These are phyloP conservation scores for Podilymbus podiceps DNA, from an alignment of 2,113 vertebrate genomes.

Conservation along the genomic window DNA sequence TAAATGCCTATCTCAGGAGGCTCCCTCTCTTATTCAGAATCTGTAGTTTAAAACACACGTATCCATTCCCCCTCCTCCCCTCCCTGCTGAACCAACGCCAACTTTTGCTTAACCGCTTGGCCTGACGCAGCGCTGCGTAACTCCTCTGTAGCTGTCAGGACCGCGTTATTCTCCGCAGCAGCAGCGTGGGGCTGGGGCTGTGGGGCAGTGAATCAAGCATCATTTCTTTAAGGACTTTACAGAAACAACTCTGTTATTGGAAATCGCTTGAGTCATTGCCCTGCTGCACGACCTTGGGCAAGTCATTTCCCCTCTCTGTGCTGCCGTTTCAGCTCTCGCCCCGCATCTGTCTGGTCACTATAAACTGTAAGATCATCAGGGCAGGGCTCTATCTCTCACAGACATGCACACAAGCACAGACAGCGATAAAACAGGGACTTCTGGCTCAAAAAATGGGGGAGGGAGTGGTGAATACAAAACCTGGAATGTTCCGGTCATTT, in stretches of 20 bases:
- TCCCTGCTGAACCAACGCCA: neutral
- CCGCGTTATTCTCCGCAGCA: neutral
- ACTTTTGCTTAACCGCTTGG: neutral
- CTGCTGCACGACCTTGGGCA: neutral
- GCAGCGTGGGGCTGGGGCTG: neutral
- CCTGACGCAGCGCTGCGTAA: neutral
- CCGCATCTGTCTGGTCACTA: neutral
- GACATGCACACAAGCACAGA: neutral
- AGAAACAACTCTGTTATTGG: slow-evolving; percentile 1
- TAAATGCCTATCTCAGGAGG: neutral
- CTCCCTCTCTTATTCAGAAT: neutral
- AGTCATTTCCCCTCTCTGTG: slow-evolving; percentile 30
- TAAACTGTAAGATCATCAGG: neutral
- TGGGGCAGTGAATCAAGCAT: neutral
- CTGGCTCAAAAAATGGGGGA: neutral
- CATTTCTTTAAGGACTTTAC: neutral
- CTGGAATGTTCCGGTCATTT: slow-evolving; percentile 20
- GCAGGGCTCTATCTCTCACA: neutral
- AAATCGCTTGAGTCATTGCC: slow-evolving; percentile 33
- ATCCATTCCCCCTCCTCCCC: neutral
- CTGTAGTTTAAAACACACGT: neutral
- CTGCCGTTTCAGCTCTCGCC: neutral
- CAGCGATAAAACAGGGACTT: neutral
- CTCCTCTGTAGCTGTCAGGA: neutral
- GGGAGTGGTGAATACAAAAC: slow-evolving; percentile 31